Evolutionary conservation across 2,113 vertebrate species (phyloP), one percentile per base, ranked within the genome.

Genomic region (Zosterops lateralis): DNA sequence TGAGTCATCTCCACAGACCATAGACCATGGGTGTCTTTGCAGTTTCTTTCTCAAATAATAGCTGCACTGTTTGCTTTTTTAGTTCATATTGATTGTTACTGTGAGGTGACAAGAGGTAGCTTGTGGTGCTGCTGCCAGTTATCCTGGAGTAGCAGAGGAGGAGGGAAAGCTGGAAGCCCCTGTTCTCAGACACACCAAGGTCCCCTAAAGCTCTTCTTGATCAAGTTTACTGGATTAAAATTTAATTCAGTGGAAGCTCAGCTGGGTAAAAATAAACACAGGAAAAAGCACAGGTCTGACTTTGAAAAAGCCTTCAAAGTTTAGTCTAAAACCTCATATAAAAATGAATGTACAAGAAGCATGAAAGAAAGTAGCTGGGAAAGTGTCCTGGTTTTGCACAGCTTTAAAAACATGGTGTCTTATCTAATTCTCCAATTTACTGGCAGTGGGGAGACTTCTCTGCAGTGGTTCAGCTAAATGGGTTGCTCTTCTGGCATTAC

Each of bases 1-100:
- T 92, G 94, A 95, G 87, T 96, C 92, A 96, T 94, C 93, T 92
- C 80, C 91, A 91, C 92, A 92, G 57, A 92, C 83, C 48, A 60
- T 58, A 92, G 96, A 90, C 84, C 62, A 65, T 62, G 76, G 73
- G 72, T 67, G 74, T 86, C 84, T 95, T 96, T 77, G 79, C 72
- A 75, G 51, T 75, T 94, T 90, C 78, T 93, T 73, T 82, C 79
- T 94, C 78, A 86, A 70, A 73, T 93, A 67, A 92, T 29, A 83
- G 71, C 78, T 74, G 66, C 47, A 3, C 64, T 57, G 29, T 83
- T 94, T 80, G 77, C 74, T 53, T 92, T 91, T 93, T 91, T 64
- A 82, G 51, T 47, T 67, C 48, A 19, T 56, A 40, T 67, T 86
- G 64, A 85, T 89, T 44, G 14, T 36, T 93, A 66, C 64, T 78